Base-by-base conservation (phyloP, 1,140 invertebrate genomes). In the Dendroctonus ponderosae region DNA sequence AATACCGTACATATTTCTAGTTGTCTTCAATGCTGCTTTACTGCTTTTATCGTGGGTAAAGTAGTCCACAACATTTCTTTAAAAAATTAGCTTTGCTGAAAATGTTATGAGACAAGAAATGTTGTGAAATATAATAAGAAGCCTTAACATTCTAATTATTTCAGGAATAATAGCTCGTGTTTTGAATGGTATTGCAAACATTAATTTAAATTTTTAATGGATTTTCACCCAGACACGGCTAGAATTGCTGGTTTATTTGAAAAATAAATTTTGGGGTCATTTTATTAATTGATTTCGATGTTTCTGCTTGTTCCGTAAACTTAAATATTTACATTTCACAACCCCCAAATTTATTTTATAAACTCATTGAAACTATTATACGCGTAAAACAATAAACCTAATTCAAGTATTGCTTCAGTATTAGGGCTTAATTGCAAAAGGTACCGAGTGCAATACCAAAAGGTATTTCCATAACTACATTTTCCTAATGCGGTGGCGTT, bases 251-350 rank as follows among this genome's bases (percentile, higher is more conserved):
- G n/a, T 53, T 53, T 14, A 42, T 14, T 26, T 57, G 1, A 41
- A 57, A 42, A 52, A 53, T 42, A 62, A 52, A 62, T 53, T 43
- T 62, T 53, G 48, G 50, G 49, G 60, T 49, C 26, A 39, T 42
- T 26, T 26, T 3, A 3, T 26, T 26, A 26, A 26, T 26, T 26
- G 26, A 26, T 26, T 26, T 26, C 26, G 26, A 26, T 53, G 7
- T 6, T 12, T 6, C 26, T 52, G 40, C 14, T 12, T 52, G 26
- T 52, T 39, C 37, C 37, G n/a, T 50, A 44, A 14, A 44, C n/a
- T 39, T 53, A 26, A 26, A 26, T 26, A 62, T 61, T 61, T 61
- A 62, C 60, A 62, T 62, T 61, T 12, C 7, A 61, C 15, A 62
- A 49, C 60, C 60, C 50, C 60, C 26, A 26, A 26, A 26, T 26